phyloP scores from a whole-genome alignment of 2,113 vertebrate species.

The Arizona elegans region DNA sequence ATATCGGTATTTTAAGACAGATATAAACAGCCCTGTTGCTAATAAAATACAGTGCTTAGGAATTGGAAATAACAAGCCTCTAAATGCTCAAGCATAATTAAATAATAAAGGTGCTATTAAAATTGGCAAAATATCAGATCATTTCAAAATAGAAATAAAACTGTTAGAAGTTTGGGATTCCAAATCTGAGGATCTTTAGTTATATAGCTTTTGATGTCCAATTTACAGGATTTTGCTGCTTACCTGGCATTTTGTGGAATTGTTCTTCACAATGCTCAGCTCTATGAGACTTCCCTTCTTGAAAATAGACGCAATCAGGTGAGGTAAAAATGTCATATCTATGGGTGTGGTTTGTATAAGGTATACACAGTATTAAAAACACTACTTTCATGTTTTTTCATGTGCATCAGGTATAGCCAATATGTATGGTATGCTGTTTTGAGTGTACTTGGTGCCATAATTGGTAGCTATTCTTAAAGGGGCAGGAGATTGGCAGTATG shows the following conservation, averaged over 20 bases:
- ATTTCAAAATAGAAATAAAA: slow-evolving; percentile 6
- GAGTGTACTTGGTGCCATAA: background rate
- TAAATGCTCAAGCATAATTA: background rate
- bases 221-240: slow-evolving; percentile 85
- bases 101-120: background rate
- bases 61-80: background rate
- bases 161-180: background rate
- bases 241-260: slow-evolving; percentile 97
- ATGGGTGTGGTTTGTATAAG: accelerated
- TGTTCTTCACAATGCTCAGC: slow-evolving; percentile 93
- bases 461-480: background rate
- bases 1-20: slow-evolving; percentile 14
- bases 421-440: background rate
- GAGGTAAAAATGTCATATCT: background rate
- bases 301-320: slow-evolving; percentile 96
- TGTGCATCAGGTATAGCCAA: background rate
- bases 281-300: slow-evolving; percentile 92
- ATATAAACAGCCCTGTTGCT: background rate
- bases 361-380: background rate
- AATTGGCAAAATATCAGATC: background rate
- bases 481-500: background rate
- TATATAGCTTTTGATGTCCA: background rate
- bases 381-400: background rate
- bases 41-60: background rate
- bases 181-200: background rate